Conservation (phyloP, 2,113 vertebrate genomes). For the Gymnocephalus cernua region DNA sequence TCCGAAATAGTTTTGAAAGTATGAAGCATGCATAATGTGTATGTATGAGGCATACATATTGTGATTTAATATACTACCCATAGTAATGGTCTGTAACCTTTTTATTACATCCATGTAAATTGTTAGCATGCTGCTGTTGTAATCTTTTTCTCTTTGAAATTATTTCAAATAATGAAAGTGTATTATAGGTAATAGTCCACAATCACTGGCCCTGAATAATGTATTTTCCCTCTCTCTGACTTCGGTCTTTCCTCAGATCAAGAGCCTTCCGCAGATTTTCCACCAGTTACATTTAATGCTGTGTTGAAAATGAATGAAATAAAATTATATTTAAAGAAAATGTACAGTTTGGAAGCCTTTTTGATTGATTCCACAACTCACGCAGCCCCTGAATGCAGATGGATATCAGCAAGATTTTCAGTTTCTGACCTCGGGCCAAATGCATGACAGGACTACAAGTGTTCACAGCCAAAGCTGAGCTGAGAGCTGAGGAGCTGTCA, state of each 20-base stretch:
- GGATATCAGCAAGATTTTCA: slow-evolving; percentile 37
- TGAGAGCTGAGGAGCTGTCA: slow-evolving; percentile 50
- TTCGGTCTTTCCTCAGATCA: background rate
- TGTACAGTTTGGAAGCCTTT: slow-evolving; percentile 3
- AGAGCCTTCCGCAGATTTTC: no score
- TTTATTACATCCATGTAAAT: background rate
- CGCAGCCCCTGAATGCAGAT: slow-evolving; percentile 6
- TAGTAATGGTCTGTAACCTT: background rate
- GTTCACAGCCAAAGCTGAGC: slow-evolving; percentile 45
- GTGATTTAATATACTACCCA: background rate
- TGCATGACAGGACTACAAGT: slow-evolving; percentile 25
- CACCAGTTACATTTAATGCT: background rate
- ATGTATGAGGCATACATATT: background rate
- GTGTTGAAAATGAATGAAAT: slow-evolving; percentile 10
- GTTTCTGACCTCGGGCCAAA: slow-evolving; percentile 31
- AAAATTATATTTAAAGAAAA: background rate
- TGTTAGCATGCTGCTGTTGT: background rate
- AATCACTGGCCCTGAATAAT: background rate
- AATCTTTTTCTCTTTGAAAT: background rate
- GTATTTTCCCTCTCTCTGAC: background rate
- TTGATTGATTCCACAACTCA: slow-evolving; percentile 9
- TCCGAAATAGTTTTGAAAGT: background rate
- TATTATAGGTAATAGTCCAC: background rate
- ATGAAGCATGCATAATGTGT: background rate
- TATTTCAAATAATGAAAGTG: background rate